A percentile compares a stretch with the other conserved stretches of the same genome.
Conservation (phyloP, 1,140 invertebrate species). For the Hypothenemus hampei region DNA sequence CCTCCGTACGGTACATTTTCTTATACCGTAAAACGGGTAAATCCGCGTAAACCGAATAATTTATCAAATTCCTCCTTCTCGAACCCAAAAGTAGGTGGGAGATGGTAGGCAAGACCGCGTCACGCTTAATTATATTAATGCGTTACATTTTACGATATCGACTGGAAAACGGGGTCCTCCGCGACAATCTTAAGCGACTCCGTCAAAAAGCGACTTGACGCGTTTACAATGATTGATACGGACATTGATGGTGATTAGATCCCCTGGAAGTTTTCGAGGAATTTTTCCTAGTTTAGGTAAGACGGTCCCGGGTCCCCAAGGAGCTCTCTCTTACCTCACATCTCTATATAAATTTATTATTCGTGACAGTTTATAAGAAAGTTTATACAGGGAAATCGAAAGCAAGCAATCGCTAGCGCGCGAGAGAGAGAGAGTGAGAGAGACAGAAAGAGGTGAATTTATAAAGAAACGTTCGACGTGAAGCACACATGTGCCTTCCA, state of each 20-base stretch:
- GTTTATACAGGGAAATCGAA: too few species aligned
- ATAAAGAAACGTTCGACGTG: too few species aligned
- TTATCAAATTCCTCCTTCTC: slow-evolving; percentile 18
- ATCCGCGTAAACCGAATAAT: slow-evolving; percentile 25
- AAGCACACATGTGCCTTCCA: too few species aligned
- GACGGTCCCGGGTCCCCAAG: background rate
- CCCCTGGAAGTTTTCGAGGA: background rate
- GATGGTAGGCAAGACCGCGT: slow-evolving; percentile 15
- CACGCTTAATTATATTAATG: slow-evolving; percentile 20
- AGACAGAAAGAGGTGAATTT: too few species aligned
- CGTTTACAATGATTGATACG: background rate
- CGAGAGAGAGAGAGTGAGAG: too few species aligned
- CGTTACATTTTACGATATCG: slow-evolving; percentile 6
- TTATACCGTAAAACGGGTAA: slow-evolving; percentile 14
- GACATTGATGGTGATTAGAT: slow-evolving; percentile 1
- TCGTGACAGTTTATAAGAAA: too few species aligned
- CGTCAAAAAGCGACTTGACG: background rate
- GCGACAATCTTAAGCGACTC: background rate
- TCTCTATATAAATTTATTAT: too few species aligned
- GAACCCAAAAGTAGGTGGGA: too few species aligned
- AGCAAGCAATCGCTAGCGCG: too few species aligned
- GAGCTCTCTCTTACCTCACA: too few species aligned
- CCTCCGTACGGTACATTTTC: slow-evolving; percentile 22
- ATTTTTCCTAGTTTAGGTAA: background rate
- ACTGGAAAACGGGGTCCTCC: background rate